Conservation (phyloP, 2,113 vertebrate genomes). For the Podarcis raffonei region DNA sequence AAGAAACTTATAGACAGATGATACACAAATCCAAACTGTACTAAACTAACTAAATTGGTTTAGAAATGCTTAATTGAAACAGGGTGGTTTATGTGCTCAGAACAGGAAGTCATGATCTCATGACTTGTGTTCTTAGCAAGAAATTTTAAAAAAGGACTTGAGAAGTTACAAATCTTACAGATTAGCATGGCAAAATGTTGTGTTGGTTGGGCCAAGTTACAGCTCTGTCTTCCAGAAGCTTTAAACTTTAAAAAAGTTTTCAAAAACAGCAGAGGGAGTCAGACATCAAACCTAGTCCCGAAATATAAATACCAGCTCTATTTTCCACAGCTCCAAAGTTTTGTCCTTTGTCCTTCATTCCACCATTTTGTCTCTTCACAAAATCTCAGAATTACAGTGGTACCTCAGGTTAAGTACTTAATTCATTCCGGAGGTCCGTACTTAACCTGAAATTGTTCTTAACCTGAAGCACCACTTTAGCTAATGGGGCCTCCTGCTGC, state of each 20-base stretch:
- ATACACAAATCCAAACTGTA: not conserved
- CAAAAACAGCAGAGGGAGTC: too few relatives aligned
- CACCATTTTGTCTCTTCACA: not conserved
- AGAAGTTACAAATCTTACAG: not conserved
- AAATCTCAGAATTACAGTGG: too few relatives aligned
- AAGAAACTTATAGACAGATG: not conserved
- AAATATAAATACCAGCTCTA: not conserved
- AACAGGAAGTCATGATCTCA: not conserved
- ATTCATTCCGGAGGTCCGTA: too few relatives aligned
- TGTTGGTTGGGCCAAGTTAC: not conserved
- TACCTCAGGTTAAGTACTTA: too few relatives aligned
- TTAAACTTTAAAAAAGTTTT: not conserved
- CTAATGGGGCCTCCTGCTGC: too few relatives aligned
- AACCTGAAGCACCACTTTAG: too few relatives aligned
- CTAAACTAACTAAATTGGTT: not conserved
- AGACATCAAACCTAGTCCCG: not conserved
- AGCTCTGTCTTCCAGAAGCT: not conserved
- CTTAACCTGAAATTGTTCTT: too few relatives aligned
- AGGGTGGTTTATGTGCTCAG: not conserved
- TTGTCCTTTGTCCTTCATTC: not conserved
- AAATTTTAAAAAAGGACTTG: not conserved
- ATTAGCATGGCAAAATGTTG: not conserved
- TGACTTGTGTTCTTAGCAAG: not conserved
- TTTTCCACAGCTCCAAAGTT: not conserved
- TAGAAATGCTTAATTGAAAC: slow-evolving; percentile 6